Conservation (phyloP, 2,888 invertebrate genomes). For the Laspeyria flexula region DNA sequence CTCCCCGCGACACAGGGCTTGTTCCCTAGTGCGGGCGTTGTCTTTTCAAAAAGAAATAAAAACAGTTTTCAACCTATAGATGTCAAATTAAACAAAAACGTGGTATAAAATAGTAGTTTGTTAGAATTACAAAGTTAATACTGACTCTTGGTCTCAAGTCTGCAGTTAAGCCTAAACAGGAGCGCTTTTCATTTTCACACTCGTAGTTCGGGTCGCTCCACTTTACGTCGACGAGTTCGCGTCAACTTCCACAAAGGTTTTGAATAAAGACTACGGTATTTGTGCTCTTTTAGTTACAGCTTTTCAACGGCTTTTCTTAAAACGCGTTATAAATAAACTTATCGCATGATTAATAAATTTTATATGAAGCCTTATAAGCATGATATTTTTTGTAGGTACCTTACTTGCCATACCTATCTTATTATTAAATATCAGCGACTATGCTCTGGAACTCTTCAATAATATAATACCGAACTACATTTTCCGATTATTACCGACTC, state of each 20-base stretch:
- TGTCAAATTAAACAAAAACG: neutral
- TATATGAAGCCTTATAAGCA: too few relatives aligned
- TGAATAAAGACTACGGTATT: constrained; percentile 65
- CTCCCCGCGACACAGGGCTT: too few relatives aligned
- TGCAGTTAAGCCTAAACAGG: constrained; percentile 59
- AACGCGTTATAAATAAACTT: constrained; percentile 44
- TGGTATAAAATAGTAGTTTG: constrained; percentile 39
- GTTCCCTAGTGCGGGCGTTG: too few relatives aligned
- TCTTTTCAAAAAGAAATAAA: too few relatives aligned
- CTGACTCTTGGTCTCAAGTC: constrained; percentile 47
- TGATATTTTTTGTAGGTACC: neutral
- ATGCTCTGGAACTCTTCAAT: too few relatives aligned
- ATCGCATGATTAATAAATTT: neutral
- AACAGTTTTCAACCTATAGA: neutral
- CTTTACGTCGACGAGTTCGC: constrained; percentile 44
- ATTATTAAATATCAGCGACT: too few relatives aligned
- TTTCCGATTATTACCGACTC: too few relatives aligned
- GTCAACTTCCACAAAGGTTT: constrained; percentile 69
- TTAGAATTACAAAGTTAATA: constrained; percentile 49
- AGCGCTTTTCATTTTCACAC: constrained; percentile 66
- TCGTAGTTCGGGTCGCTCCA: constrained; percentile 47
- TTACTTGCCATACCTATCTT: too few relatives aligned
- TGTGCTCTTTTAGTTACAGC: constrained; percentile 59
- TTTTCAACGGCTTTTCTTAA: constrained; percentile 51
- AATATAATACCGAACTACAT: too few relatives aligned